Conservation (phyloP, 2,797 vertebrate species). For the Rhyacichthys aspro region DNA sequence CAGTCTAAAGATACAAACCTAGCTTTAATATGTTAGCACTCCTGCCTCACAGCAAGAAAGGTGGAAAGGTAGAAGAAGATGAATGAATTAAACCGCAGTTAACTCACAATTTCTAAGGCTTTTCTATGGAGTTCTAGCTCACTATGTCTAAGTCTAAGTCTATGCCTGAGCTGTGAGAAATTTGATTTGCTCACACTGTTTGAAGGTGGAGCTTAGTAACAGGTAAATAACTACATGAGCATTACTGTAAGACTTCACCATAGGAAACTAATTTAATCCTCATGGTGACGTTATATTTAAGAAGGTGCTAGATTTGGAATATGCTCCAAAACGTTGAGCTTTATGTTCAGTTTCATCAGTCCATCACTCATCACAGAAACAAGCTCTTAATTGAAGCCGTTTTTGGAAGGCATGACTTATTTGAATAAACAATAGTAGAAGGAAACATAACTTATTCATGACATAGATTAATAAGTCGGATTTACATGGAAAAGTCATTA, state of each 20-base stretch:
- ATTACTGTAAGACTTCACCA: not conserved
- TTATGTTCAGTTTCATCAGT: constrained; percentile 1
- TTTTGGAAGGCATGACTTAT: constrained; percentile 25
- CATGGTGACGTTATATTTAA: constrained; percentile 23
- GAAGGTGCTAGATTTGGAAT: constrained; percentile 21
- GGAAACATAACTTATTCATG: constrained; percentile 27
- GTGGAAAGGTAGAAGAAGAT: no score
- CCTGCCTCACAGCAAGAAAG: no score
- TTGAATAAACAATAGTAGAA: constrained; percentile 26
- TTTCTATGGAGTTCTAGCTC: no score
- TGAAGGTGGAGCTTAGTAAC: no score
- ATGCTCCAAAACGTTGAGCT: not conserved
- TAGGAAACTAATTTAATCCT: constrained; percentile 8
- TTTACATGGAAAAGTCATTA: constrained; percentile 16
- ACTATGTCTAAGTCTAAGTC: no score
- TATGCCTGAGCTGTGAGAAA: no score
- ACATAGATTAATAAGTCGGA: constrained; percentile 26
- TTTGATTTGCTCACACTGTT: no score
- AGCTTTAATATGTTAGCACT: no score
- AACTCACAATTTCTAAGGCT: no score
- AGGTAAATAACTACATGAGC: not conserved
- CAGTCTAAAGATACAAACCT: no score
- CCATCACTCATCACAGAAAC: constrained; percentile 13
- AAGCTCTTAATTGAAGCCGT: constrained; percentile 8
- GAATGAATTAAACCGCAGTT: no score